phyloP scores from a whole-genome alignment of 1,140 invertebrate species.

The Pemphigus obesinymphae region DNA sequence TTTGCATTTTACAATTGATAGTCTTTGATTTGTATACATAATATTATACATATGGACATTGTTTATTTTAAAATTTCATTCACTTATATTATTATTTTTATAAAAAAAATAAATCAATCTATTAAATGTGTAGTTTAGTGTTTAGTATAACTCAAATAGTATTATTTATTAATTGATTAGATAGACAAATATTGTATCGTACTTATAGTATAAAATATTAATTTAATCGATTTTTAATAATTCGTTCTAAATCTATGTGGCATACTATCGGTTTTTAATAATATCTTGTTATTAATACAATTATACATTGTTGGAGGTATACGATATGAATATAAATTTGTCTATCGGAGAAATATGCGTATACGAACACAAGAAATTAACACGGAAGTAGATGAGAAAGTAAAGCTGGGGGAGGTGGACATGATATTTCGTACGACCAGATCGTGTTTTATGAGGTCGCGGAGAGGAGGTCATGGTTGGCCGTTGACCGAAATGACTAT shows the following conservation, averaged over 20 bases:
- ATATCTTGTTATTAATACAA: neutral
- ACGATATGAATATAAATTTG: neutral
- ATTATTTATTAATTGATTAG: neutral
- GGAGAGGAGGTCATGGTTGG: slow-evolving; percentile 38
- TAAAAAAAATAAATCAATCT: neutral
- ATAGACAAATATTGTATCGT: neutral
- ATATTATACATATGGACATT: no score
- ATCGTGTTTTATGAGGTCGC: slow-evolving; percentile 31
- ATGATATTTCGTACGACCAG: neutral
- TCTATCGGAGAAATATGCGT: neutral
- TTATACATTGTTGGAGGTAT: neutral
- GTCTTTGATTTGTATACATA: no score
- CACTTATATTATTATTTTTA: neutral
- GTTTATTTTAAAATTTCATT: neutral
- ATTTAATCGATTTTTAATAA: neutral
- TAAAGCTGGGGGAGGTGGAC: slow-evolving; percentile 6
- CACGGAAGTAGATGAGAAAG: slow-evolving; percentile 16
- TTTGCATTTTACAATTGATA: neutral
- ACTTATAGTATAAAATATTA: neutral
- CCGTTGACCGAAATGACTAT: slow-evolving; percentile 41
- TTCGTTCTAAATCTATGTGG: neutral
- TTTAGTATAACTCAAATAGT: neutral
- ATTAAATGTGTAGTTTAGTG: neutral
- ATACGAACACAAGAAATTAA: neutral
- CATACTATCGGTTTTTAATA: neutral